Evolutionary conservation across 2,113 vertebrate species (phyloP), one percentile per base, ranked within the genome.

Genomic region (Chaenogobius annularis): DNA sequence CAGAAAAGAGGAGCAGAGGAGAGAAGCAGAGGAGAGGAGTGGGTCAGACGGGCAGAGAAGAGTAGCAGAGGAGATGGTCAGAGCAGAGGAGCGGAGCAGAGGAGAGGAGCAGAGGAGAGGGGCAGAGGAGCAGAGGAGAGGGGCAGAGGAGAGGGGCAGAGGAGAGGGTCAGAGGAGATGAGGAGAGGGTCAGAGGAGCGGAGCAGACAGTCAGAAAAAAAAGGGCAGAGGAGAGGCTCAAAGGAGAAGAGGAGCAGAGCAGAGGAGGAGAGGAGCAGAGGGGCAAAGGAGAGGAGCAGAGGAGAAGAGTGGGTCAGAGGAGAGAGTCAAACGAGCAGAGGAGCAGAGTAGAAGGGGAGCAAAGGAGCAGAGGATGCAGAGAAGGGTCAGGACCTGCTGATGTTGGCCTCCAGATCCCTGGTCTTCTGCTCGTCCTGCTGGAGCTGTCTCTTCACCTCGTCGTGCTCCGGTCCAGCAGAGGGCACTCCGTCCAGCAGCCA

Each of bases 401-500:
- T 95, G 73, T 90, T 91, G 6, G 94, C 96, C 78, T 98, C 96
- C 77, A 98, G 93, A 58, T 71, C 92, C 88, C 88, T 93, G 58
- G 93, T 93, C 88, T 92, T 95, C 84, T 87, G 92, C 71, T 96
- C 93, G 0, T 98, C 96, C 69, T 96, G 94, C 66, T 94, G 92
- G 87, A 97, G 92, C 80, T 96, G 95, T 69, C 87, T 95, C 83
- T 84, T 91, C 44, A 93, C 94, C 50, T 94, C 93, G 0, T 96
- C 95, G 47, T 96, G 96, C 44, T 96, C 94, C 0, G 91, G 89
- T 66, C 92, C 92, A 0, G 94, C 88, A 69, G 96, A 82, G 0
- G 95, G 94, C 0, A 94, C 93, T n/a, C 96, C 97, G 7, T 97
- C 96, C 86, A 98, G 91, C 84, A 98, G 94, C 97, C 97, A 98